Evolutionary conservation across 92 coral and sea anemone species (phyloP).

Genomic region (Isaurus tuberculatus): DNA sequence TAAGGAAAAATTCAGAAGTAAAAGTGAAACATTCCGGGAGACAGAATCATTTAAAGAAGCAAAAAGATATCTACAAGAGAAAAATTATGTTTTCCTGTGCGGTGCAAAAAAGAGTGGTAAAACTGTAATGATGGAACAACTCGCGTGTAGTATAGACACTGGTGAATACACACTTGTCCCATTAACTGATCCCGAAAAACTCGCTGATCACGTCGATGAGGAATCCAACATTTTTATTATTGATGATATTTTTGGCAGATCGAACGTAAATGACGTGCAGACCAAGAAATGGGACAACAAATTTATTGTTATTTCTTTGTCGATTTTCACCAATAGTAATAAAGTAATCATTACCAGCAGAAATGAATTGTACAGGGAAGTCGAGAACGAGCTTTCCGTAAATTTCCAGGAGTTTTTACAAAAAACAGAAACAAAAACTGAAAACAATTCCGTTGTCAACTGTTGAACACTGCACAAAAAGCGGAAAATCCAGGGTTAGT

Average conservation of each 20-base stretch:
- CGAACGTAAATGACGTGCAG: neutral
- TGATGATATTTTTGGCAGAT: slow-evolving; percentile 25
- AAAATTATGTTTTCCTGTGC: neutral
- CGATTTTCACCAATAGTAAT: neutral
- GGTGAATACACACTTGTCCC: neutral
- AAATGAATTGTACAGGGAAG: too few species aligned
- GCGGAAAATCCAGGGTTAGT: too few species aligned
- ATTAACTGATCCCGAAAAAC: neutral
- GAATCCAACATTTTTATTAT: neutral
- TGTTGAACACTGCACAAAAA: too few species aligned
- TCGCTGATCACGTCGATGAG: neutral
- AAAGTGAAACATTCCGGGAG: neutral
- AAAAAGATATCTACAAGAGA: neutral
- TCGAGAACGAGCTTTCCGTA: too few species aligned
- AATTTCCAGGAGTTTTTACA: too few species aligned
- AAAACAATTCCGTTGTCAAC: too few species aligned
- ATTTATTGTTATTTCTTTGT: neutral
- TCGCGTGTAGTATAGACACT: neutral
- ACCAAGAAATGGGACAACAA: neutral
- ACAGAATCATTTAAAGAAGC: neutral
- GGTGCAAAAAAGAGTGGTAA: neutral
- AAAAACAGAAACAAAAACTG: too few species aligned
- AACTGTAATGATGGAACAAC: neutral
- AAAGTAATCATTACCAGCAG: too few species aligned
- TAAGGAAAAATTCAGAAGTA: neutral